Evolutionary conservation across 2,888 invertebrate species (phyloP).

Genomic region (Orthosia gracilis): DNA sequence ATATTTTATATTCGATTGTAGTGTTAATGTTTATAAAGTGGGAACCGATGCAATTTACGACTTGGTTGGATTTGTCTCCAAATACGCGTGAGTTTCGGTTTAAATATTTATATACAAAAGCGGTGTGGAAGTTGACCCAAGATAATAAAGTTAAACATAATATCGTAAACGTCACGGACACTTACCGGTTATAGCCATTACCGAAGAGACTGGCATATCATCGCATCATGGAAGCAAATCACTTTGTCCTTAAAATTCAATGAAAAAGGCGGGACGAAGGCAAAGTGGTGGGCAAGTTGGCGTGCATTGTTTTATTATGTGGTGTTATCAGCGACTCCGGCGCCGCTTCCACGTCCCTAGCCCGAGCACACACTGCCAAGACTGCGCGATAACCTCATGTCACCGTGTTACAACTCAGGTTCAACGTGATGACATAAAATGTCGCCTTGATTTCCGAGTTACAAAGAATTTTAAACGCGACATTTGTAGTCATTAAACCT

Average conservation of each 20-base stretch:
- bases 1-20: constrained; percentile 68
- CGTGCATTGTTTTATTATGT: constrained; percentile 79
- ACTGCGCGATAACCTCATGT: constrained; percentile 64
- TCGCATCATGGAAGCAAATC: constrained; percentile 53
- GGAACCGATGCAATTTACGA: constrained; percentile 35
- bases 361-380: constrained; percentile 51
- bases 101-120: constrained; percentile 24
- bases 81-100: constrained; percentile 39
- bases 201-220: constrained; percentile 32
- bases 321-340: constrained; percentile 72
- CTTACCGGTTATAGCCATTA: constrained; percentile 29
- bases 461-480: constrained; percentile 34
- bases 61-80: constrained; percentile 28
- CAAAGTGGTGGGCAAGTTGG: constrained; percentile 57
- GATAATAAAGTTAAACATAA: constrained; percentile 42
- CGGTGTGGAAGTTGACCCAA: constrained; percentile 17
- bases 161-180: constrained; percentile 33
- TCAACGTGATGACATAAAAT: constrained; percentile 54
- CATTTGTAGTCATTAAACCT: constrained; percentile 48
- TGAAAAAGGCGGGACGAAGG: constrained; percentile 60
- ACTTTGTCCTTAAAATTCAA: constrained; percentile 64
- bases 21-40: constrained; percentile 61
- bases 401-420: constrained; percentile 44
- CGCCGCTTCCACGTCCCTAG: constrained; percentile 74
- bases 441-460: constrained; percentile 50